A percentile compares a stretch with the other conserved stretches of the same genome.
Conservation (phyloP, 1,140 invertebrate species). For the Plutomurus gul region DNA sequence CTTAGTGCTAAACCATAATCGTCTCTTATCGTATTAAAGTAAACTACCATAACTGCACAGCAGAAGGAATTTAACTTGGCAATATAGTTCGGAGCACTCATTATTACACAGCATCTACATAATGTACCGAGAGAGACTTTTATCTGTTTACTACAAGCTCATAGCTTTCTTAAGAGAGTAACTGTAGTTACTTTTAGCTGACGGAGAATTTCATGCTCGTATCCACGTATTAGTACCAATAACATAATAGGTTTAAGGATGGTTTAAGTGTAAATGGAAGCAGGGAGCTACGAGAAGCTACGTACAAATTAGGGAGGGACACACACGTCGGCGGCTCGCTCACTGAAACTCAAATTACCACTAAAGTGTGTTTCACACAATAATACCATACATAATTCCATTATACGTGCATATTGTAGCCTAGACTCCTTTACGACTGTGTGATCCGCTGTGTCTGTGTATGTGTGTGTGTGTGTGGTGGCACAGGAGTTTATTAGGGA, state of each 20-base stretch:
- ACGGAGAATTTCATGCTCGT: no score
- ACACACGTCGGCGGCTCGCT: conserved; percentile 23
- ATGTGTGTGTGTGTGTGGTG: no score
- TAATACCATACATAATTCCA: conserved; percentile 25
- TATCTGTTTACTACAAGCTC: conserved; percentile 6
- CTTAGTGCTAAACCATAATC: no score
- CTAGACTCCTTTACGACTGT: no score
- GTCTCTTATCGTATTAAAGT: no score
- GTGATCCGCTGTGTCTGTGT: background rate
- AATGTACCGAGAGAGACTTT: background rate
- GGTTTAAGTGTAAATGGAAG: background rate
- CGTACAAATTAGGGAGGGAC: conserved; percentile 19
- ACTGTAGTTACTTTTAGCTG: conserved; percentile 16
- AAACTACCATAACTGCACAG: no score
- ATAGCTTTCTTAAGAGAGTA: conserved; percentile 7
- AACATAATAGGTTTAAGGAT: background rate
- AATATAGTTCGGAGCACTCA: no score
- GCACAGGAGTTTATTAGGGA: background rate
- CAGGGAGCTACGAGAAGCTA: conserved; percentile 1
- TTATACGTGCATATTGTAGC: background rate
- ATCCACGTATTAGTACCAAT: no score
- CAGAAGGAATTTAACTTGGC: no score
- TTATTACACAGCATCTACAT: no score
- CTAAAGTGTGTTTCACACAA: conserved; percentile 5
- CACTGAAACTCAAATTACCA: conserved; percentile 16